Percentiles rank a stretch among this genome's conserved stretches.
phyloP scores from a whole-genome alignment of 2,797 vertebrate species.

The Fratercula arctica region DNA sequence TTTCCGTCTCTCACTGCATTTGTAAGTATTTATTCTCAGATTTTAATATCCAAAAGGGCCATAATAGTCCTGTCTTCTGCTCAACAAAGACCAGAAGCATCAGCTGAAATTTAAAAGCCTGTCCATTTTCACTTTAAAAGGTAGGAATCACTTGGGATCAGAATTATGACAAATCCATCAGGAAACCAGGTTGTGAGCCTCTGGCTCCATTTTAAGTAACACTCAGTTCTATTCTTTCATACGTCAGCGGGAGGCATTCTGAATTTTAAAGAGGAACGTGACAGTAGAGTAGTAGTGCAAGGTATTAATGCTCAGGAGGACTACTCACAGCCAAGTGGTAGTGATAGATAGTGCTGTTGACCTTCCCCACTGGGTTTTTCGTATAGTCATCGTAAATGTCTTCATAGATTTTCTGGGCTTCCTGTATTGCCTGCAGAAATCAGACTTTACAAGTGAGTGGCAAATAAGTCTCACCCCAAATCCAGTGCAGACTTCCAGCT shows the following conservation, averaged over 20 bases:
- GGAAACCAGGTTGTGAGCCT: not conserved
- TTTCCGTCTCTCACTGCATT: not conserved
- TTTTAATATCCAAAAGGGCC: not conserved
- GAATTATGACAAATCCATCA: not conserved
- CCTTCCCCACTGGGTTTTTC: conserved; percentile 67
- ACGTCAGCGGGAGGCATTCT: not conserved
- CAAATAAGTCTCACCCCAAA: not conserved
- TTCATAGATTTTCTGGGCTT: conserved; percentile 88
- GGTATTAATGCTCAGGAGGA: not conserved
- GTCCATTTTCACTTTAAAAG: not conserved
- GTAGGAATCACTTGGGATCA: not conserved
- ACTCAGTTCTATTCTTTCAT: not conserved
- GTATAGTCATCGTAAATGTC: conserved; percentile 72
- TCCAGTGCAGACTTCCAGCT: not conserved
- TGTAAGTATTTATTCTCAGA: not conserved
- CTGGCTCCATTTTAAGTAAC: not conserved
- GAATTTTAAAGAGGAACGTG: not conserved
- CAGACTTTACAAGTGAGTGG: not conserved
- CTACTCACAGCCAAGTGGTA: conserved; percentile 87
- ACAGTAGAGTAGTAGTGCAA: not conserved
- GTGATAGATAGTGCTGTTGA: conserved; percentile 76
- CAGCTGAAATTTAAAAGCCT: not conserved
- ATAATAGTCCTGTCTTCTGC: not conserved
- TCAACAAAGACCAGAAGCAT: not conserved
- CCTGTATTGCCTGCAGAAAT: conserved; percentile 84